Conservation (phyloP, 2,888 invertebrate species). For the Drosophila mimica region DNA sequence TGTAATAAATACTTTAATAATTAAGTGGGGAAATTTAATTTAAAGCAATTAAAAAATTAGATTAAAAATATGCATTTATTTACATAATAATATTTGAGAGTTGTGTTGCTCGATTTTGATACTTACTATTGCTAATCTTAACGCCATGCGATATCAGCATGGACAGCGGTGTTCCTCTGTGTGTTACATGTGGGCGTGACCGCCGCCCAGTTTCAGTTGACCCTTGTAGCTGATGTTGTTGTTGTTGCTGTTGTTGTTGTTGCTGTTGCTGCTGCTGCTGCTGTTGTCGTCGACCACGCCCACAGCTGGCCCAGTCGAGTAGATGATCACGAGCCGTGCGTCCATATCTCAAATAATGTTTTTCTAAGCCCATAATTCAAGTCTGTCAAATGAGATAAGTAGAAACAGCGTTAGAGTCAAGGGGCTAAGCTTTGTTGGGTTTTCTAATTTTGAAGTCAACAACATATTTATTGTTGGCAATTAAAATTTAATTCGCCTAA, state of each 20-base stretch:
- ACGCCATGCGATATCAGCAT: slow-evolving; percentile 93
- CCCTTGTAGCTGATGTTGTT: slow-evolving; percentile 51
- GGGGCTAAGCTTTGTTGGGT: slow-evolving; percentile 27
- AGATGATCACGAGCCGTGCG: slow-evolving; percentile 90
- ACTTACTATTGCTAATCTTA: slow-evolving; percentile 92
- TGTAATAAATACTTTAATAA: slow-evolving; percentile 32
- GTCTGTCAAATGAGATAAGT: slow-evolving; percentile 64
- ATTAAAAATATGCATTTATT: not conserved
- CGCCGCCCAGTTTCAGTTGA: slow-evolving; percentile 56
- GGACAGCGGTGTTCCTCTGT: slow-evolving; percentile 89
- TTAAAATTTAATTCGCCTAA: slow-evolving; percentile 55
- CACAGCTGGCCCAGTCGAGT: slow-evolving; percentile 87
- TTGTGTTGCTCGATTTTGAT: slow-evolving; percentile 14
- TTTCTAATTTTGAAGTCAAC: slow-evolving; percentile 18
- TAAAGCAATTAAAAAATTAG: not conserved
- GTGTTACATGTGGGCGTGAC: slow-evolving; percentile 72
- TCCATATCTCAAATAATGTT: slow-evolving; percentile 91
- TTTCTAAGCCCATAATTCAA: slow-evolving; percentile 89
- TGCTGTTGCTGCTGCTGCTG: slow-evolving; percentile 40
- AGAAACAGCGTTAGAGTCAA: slow-evolving; percentile 23
- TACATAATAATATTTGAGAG: not conserved
- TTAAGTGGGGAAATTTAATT: slow-evolving; percentile 17
- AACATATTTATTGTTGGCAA: slow-evolving; percentile 53
- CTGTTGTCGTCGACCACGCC: slow-evolving; percentile 60
- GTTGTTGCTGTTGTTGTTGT: slow-evolving; percentile 42